These are phyloP conservation scores for Osedax fenrisi DNA, from an alignment of 2,888 invertebrate genomes.

Conservation along the genomic window DNA sequence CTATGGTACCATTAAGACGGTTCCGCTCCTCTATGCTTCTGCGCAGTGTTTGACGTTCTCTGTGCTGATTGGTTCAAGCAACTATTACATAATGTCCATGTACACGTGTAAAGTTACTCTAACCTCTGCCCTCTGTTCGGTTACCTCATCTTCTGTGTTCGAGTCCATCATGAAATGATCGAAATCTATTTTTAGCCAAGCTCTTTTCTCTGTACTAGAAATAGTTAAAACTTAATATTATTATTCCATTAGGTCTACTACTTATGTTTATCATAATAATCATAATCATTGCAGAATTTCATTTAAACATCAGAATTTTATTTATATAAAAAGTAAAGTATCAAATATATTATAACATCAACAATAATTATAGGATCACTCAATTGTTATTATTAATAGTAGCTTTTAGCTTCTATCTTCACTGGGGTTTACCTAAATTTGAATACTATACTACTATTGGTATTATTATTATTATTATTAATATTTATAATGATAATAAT, in stretches of 20 bases:
- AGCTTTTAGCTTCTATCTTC: no score
- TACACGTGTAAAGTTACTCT: not conserved
- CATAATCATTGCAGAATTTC: no score
- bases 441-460: no score
- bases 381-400: no score
- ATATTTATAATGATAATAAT: no score
- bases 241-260: not conserved
- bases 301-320: no score
- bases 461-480: no score
- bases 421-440: no score
- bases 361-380: not conserved
- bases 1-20: not conserved
- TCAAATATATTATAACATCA: no score
- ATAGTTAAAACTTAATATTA: not conserved
- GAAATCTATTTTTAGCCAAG: constrained; percentile 85
- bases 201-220: constrained; percentile 63
- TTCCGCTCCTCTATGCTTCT: not conserved
- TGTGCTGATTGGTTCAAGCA: not conserved
- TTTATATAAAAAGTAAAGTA: no score
- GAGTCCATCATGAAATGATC: constrained; percentile 68
- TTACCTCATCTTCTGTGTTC: not conserved
- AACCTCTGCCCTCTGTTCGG: not conserved
- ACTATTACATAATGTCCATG: not conserved
- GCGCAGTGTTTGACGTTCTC: not conserved
- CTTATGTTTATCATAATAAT: not conserved